Evolutionary conservation across 30 jellyfish, hydroid and myxozoan species (phyloP).

Genomic region (Rhopilema esculentum): DNA sequence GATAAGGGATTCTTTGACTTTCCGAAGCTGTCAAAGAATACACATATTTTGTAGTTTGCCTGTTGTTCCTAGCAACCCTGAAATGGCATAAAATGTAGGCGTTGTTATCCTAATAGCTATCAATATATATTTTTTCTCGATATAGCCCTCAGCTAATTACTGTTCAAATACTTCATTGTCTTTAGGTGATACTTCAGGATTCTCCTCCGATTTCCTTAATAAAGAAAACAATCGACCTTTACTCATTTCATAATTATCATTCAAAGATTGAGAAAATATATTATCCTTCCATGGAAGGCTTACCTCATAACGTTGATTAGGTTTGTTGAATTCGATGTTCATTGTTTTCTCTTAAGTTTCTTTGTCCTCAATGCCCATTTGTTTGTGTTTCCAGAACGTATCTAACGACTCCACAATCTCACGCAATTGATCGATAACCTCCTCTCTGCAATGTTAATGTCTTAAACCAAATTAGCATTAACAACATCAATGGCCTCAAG

Average conservation of each 20-base stretch:
- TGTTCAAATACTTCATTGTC: no score
- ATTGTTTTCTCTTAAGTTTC: neutral
- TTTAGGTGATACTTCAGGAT: neutral
- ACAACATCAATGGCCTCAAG: slow-evolving; percentile 18
- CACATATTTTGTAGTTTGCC: slow-evolving; percentile 8
- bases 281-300: slow-evolving; percentile 26
- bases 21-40: slow-evolving; percentile 38
- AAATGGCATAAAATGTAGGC: slow-evolving; percentile 7
- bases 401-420: slow-evolving; percentile 25
- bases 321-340: neutral
- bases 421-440: neutral
- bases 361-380: slow-evolving; percentile 6
- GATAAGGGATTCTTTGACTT: slow-evolving; percentile 10
- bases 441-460: slow-evolving; percentile 13
- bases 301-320: slow-evolving; percentile 1
- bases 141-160: neutral
- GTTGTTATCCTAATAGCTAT: neutral
- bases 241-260: slow-evolving; percentile 3
- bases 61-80: slow-evolving; percentile 9
- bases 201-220: slow-evolving; percentile 2
- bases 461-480: neutral
- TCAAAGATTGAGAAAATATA: neutral
- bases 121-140: neutral
- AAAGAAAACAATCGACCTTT: neutral
- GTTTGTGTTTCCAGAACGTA: slow-evolving; percentile 14